Evolutionary conservation across 2,888 invertebrate species (phyloP).

Genomic region (Polyommatus icarus): DNA sequence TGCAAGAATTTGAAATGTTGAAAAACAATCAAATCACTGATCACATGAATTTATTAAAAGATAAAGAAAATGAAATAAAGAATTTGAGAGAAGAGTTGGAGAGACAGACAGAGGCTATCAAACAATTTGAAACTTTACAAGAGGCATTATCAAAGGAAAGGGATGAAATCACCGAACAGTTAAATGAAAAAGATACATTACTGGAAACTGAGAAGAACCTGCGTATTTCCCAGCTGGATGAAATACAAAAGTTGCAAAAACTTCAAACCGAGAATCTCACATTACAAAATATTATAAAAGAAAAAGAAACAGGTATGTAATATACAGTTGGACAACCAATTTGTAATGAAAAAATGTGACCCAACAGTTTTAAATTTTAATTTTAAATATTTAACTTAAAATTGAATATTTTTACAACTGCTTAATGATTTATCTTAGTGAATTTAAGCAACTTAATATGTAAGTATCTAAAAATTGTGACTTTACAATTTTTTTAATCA

Average conservation of each 20-base stretch:
- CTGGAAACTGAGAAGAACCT: background rate
- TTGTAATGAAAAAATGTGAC: no score
- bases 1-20: background rate
- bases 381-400: no score
- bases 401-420: no score
- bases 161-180: background rate
- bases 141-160: background rate
- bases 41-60: background rate
- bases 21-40: background rate
- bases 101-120: background rate
- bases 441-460: no score
- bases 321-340: background rate
- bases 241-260: conserved; percentile 38
- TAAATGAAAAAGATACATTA: background rate
- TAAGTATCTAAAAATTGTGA: no score
- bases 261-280: conserved; percentile 44
- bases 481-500: no score
- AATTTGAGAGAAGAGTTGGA: background rate
- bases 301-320: conserved; percentile 52
- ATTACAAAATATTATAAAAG: conserved; percentile 45
- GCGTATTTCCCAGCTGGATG: conserved; percentile 44
- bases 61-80: conserved; percentile 36
- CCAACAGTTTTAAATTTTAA: no score
- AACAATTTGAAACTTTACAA: conserved; percentile 3
- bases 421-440: no score